Conservation (phyloP, 2,113 vertebrate species). For the Dolichotis patagonum region DNA sequence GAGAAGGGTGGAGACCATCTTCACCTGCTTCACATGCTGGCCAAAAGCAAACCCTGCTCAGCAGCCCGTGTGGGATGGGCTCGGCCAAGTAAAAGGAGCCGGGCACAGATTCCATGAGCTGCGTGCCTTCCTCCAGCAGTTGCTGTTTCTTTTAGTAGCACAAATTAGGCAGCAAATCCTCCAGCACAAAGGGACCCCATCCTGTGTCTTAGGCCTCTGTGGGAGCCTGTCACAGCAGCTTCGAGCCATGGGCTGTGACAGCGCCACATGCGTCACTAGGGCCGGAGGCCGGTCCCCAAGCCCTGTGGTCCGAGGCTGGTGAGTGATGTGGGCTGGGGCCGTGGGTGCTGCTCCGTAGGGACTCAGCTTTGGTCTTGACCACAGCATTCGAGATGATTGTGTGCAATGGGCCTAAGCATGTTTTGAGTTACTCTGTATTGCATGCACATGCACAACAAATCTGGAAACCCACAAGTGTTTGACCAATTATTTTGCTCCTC, state of each 20-base stretch:
- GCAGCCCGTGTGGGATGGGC: background rate
- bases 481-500: conserved; percentile 80
- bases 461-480: conserved; percentile 77
- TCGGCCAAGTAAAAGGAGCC: background rate
- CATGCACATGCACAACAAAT: conserved; percentile 70
- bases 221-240: background rate
- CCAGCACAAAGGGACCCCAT: background rate
- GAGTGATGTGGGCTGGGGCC: conserved; percentile 33
- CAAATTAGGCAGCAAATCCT: background rate
- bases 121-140: background rate
- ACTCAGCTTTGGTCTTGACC: conserved; percentile 66
- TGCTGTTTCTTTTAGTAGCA: background rate
- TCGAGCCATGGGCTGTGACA: background rate
- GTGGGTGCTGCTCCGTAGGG: background rate
- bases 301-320: background rate
- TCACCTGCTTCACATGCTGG: background rate
- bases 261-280: background rate
- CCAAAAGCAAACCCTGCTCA: background rate
- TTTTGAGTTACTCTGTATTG: conserved; percentile 61
- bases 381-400: background rate
- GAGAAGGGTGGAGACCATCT: background rate
- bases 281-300: background rate
- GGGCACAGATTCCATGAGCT: background rate
- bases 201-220: background rate
- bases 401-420: conserved; percentile 12